phyloP scores from a whole-genome alignment of 2,797 vertebrate genomes.

The Rhabdomys pumilio region DNA sequence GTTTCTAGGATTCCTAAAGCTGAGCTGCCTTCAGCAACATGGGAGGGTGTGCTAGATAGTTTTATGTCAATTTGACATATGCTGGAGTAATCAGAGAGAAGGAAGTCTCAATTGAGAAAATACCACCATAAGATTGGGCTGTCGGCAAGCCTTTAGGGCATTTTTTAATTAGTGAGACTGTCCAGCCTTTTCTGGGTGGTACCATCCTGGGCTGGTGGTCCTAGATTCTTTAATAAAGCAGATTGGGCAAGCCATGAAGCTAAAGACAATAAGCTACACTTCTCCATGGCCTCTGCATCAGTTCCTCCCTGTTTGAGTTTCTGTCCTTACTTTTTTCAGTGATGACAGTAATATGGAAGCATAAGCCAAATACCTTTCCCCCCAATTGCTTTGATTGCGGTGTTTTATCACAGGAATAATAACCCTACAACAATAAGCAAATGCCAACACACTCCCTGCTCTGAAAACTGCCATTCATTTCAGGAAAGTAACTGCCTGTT shows the following conservation, averaged over 20 bases:
- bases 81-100: neutral
- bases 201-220: neutral
- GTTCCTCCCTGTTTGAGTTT: too few relatives aligned
- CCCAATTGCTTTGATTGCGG: neutral
- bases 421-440: neutral
- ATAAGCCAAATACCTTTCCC: neutral
- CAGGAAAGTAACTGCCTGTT: conserved; percentile 83
- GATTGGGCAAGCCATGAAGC: neutral
- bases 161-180: neutral
- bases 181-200: neutral
- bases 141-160: too few relatives aligned
- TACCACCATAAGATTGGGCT: neutral
- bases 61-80: neutral
- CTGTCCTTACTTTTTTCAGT: neutral
- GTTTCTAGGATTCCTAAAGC: conserved; percentile 1
- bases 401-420: neutral
- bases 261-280: neutral
- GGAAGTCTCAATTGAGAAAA: neutral
- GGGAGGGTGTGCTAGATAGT: neutral
- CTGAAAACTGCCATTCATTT: conserved; percentile 80
- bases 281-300: neutral
- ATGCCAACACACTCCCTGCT: conserved; percentile 65
- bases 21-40: conserved; percentile 37
- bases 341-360: neutral
- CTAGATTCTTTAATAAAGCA: neutral